Evolutionary conservation across 2,113 vertebrate species (phyloP), one percentile per base, ranked within the genome.

Genomic region (Silurus asotus): DNA sequence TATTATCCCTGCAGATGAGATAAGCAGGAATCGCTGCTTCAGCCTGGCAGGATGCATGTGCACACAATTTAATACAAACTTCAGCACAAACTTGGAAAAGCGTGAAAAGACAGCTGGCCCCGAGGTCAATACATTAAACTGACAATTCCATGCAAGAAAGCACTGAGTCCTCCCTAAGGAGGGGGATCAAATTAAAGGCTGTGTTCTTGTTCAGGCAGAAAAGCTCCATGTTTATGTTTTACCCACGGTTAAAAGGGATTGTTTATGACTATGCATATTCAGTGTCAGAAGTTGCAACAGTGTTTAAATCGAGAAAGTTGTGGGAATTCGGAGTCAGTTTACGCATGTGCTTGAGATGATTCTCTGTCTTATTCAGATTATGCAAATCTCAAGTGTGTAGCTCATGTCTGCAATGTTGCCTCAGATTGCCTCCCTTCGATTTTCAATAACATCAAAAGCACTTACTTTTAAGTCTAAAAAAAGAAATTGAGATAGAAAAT

Each of bases 1-100:
- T 37, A 23, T 75, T 83, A 70, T 81, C 75, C 83, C 28, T 28
- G 23, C 74, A 86, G 81, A 62, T 70, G 75, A 89, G 84, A 86
- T 59, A 37, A 67, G 84, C 81, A 67, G 61, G 56, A 89, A 85
- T 25, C 19, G 4, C 45, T 61, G 79, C n/a, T 85, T 69, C 23
- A 25, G 69, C 49, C 51, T 45, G 65, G 65, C 80, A 62, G 86
- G 79, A 75, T 17, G 37, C 62, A 67, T 53, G 79, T 80, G 74
- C 20, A 55, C 17, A 70, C 48, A 65, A 75, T 87, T 83, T 75
- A 59, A 48, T 78, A 58, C 86, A 86, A 81, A 88, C 59, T 82
- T 49, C 72, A 59, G 55, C 62, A 86, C 55, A 20, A 83, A 85
- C 19, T 58, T 62, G 74, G 76, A 65, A 80, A 70, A 65, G 53